A percentile compares a stretch with the other conserved stretches of the same genome.
These are phyloP conservation scores for Diacarnus erythraeanus DNA, from an alignment of 37 sponge, comb jelly and placozoan species.

Conservation along the genomic window DNA sequence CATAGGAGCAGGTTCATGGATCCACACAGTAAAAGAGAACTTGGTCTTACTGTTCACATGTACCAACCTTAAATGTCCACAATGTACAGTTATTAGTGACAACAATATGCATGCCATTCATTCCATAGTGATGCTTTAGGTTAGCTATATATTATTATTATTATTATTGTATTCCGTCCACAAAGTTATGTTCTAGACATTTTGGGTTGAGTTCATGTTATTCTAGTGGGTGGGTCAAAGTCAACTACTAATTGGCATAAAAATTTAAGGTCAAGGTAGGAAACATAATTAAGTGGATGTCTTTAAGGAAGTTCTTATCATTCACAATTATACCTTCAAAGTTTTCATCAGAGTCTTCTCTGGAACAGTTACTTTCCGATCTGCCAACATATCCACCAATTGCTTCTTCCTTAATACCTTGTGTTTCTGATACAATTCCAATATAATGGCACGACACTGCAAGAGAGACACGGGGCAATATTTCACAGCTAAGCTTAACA, in stretches of 20 bases:
- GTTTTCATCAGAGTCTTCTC: background rate
- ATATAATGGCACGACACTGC: conserved; percentile 44
- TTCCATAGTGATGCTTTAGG: too few relatives aligned
- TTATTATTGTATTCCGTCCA: too few relatives aligned
- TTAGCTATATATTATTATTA: too few relatives aligned
- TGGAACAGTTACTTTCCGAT: background rate
- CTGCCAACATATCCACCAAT: conserved; percentile 30
- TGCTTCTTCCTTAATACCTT: conserved; percentile 35
- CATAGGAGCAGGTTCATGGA: background rate
- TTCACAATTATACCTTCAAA: conserved; percentile 13
- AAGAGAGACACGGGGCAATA: too few relatives aligned
- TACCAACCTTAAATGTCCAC: too few relatives aligned
- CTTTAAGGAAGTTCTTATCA: background rate
- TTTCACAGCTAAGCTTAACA: background rate
- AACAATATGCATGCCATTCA: too few relatives aligned
- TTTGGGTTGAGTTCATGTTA: too few relatives aligned
- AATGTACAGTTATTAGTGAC: too few relatives aligned
- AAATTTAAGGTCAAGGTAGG: background rate
- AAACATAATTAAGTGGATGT: background rate
- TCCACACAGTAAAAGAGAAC: background rate
- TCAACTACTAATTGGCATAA: too few relatives aligned
- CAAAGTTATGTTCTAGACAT: too few relatives aligned
- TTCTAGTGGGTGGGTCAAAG: too few relatives aligned
- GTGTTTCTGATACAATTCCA: conserved; percentile 30
- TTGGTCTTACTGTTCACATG: too few relatives aligned